Percentiles rank a stretch among this genome's conserved stretches.
Conservation (phyloP, 2,888 invertebrate genomes). For the Camponotus fellah region DNA sequence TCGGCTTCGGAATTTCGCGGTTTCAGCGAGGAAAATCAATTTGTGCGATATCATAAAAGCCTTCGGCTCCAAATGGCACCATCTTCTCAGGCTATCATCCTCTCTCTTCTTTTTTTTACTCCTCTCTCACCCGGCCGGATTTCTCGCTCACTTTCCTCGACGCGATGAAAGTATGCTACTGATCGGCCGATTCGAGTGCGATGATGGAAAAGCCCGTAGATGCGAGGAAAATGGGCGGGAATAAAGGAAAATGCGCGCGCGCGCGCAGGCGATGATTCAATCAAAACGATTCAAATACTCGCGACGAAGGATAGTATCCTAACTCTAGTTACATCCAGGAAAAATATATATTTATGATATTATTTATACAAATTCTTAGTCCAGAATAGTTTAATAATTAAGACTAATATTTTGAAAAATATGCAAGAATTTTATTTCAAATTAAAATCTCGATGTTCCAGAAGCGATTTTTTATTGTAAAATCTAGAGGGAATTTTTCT, state of each 20-base stretch:
- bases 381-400: too few relatives aligned
- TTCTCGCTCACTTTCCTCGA: slow-evolving; percentile 79
- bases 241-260: slow-evolving; percentile 13
- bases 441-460: too few relatives aligned
- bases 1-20: not conserved
- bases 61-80: not conserved
- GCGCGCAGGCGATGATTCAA: slow-evolving; percentile 39
- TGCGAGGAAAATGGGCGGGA: not conserved
- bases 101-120: not conserved
- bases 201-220: not conserved
- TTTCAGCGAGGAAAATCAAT: not conserved
- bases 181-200: slow-evolving; percentile 67
- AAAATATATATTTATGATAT: not conserved
- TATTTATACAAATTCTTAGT: not conserved
- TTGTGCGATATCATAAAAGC: not conserved
- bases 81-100: not conserved
- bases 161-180: slow-evolving; percentile 82
- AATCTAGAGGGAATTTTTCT: too few relatives aligned
- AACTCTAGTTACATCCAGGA: too few relatives aligned
- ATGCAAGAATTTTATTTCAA: too few relatives aligned
- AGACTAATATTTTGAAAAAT: too few relatives aligned
- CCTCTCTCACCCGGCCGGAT: slow-evolving; percentile 20
- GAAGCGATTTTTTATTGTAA: too few relatives aligned
- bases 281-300: not conserved
- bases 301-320: not conserved